Percentiles rank a stretch among this genome's conserved stretches.
Conservation (phyloP, 2,113 vertebrate species). For the Leucoraja erinaceus region DNA sequence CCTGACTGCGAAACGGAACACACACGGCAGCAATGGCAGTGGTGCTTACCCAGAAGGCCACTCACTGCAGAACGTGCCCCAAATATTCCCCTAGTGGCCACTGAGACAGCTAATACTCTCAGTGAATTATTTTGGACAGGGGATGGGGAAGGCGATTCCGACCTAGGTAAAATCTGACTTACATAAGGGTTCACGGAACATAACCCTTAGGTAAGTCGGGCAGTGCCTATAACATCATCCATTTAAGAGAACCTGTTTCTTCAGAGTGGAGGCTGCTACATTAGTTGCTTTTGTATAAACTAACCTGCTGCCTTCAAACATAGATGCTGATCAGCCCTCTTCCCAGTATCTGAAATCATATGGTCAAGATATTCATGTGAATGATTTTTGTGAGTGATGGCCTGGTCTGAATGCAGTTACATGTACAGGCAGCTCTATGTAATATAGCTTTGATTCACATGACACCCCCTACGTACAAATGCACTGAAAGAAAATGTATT, state of each 20-base stretch:
- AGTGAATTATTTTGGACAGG: too few species aligned
- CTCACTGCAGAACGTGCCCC: too few species aligned
- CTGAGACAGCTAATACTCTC: too few species aligned
- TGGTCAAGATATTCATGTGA: constrained; percentile 26
- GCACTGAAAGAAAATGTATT: constrained; percentile 65
- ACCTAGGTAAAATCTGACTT: too few species aligned
- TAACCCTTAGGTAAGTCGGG: too few species aligned
- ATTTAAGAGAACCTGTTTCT: neutral
- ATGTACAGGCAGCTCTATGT: constrained; percentile 43
- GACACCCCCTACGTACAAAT: constrained; percentile 48
- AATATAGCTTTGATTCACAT: constrained; percentile 53
- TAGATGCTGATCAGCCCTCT: neutral
- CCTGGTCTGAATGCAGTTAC: constrained; percentile 37
- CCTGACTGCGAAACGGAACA: too few species aligned
- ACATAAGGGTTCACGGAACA: too few species aligned
- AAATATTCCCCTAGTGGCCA: too few species aligned
- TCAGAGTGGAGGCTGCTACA: neutral
- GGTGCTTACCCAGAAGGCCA: too few species aligned
- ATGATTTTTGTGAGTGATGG: constrained; percentile 32
- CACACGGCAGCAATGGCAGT: too few species aligned
- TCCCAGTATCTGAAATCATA: neutral
- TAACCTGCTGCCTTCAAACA: constrained; percentile 5
- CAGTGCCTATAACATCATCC: neutral
- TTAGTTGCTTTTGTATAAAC: constrained; percentile 1
- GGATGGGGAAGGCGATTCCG: too few species aligned